Base-by-base conservation (phyloP, 2,113 vertebrate species). In the Tupaia tana region DNA sequence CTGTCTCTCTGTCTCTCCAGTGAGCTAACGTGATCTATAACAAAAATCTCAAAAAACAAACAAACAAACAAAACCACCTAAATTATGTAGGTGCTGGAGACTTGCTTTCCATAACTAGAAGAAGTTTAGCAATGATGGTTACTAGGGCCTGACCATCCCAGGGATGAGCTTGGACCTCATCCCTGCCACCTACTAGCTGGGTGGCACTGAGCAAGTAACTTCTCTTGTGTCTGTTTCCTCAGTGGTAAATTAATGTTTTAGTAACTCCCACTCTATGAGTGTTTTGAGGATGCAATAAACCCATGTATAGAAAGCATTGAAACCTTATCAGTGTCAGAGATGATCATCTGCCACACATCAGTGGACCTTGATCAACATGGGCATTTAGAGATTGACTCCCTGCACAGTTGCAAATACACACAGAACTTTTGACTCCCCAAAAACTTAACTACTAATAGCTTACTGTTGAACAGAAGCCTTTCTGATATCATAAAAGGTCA, bases 101-200 rank as follows among this genome's bases (percentile, higher is more conserved):
- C 9, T 56, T 61, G 6, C 56, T 52, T 25, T 71, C 43, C 31
- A 90, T n/a, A 67, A 18, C 52, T 52, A 58, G 13, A 34, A 6
- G 24, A 19, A 66, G 15, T 14, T 43, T 43, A 43, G 54, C 0
- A 61, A 18, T 59, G 59, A 10, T 20, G 25, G 56, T 63, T 31
- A 12, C 27, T 19, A 59, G 7, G 52, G 31, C 5, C 19, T 2
- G 6, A 54, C 22, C 3, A 7, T 18, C 18, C 0, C n/a, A 86
- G 9, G 7, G 27, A 25, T 12, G 31, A 18, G 31, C n/a, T 54
- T 7, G 12, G 61, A 58, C 31, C n/a, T 12, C n/a, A 71, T 31
- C 7, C 22, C 69, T 73, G 3, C 58, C 15, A 3, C 1, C 1
- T 25, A 12, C 3, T 19, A 31, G 4, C 27, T 29, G 2, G 13